Conservation (phyloP, 2,113 vertebrate genomes). For the Microcebus tavaratra region DNA sequence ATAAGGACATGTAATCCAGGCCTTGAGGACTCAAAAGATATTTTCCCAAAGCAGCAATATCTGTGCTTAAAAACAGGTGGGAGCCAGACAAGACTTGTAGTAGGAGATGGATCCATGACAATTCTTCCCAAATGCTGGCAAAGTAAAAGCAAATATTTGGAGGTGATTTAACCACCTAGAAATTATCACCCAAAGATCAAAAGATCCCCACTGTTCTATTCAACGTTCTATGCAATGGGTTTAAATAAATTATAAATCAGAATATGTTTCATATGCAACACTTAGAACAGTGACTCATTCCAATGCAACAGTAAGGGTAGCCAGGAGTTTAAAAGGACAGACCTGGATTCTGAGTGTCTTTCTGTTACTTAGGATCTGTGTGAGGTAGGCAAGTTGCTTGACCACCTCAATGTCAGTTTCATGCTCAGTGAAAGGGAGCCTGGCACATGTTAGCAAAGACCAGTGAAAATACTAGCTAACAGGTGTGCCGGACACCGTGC, state of each 20-base stretch:
- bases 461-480: background rate
- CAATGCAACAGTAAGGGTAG: background rate
- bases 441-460: background rate
- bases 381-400: background rate
- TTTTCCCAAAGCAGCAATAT: background rate
- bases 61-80: background rate
- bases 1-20: background rate
- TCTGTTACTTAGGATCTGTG: background rate
- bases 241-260: slow-evolving; percentile 15
- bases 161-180: background rate
- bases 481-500: too few relatives aligned
- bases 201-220: background rate
- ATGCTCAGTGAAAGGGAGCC: background rate
- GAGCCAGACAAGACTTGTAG: background rate
- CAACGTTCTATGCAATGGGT: background rate
- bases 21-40: background rate
- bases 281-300: background rate
- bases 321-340: background rate
- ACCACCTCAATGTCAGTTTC: background rate
- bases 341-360: background rate
- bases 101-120: background rate
- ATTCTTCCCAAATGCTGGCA: background rate
- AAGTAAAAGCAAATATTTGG: background rate
- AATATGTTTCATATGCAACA: background rate
- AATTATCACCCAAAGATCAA: background rate